Evolutionary conservation across 2,888 invertebrate genomes (phyloP).

Genomic region (Syrista parreyssii): DNA sequence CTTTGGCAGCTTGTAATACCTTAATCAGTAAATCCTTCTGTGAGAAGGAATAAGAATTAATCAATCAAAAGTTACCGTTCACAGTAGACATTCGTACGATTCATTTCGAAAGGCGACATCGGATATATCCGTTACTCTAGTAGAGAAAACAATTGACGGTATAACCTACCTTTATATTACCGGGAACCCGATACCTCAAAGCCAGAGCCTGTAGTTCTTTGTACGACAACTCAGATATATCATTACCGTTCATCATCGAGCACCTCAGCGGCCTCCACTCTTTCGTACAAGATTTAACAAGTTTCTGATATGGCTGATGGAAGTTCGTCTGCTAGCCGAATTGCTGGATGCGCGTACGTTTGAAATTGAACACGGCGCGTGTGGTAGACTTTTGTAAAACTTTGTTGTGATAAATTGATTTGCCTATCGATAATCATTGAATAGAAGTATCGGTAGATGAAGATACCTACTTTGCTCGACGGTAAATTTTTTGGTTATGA

Average conservation of each 20-base stretch:
- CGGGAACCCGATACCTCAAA: conserved; percentile 53
- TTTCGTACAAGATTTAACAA: conserved; percentile 11
- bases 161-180: conserved; percentile 58
- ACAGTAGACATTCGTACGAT: neutral
- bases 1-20: conserved; percentile 51
- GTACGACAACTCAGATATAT: conserved; percentile 54
- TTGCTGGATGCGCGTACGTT: conserved; percentile 8
- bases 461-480: neutral
- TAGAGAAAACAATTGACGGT: neutral
- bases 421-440: neutral
- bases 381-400: neutral
- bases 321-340: conserved; percentile 30
- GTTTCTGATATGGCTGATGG: conserved; percentile 16
- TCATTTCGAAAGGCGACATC: neutral
- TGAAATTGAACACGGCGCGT: neutral
- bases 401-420: neutral
- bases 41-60: neutral
- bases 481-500: neutral
- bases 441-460: neutral
- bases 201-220: conserved; percentile 59
- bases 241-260: conserved; percentile 34
- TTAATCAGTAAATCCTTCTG: conserved; percentile 56
- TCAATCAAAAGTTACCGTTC: neutral
- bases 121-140: neutral
- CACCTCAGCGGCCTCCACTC: conserved; percentile 8